Percentiles rank a stretch among this genome's conserved stretches.
phyloP scores from a whole-genome alignment of 1,140 invertebrate species.

The Cyclina sinensis region DNA sequence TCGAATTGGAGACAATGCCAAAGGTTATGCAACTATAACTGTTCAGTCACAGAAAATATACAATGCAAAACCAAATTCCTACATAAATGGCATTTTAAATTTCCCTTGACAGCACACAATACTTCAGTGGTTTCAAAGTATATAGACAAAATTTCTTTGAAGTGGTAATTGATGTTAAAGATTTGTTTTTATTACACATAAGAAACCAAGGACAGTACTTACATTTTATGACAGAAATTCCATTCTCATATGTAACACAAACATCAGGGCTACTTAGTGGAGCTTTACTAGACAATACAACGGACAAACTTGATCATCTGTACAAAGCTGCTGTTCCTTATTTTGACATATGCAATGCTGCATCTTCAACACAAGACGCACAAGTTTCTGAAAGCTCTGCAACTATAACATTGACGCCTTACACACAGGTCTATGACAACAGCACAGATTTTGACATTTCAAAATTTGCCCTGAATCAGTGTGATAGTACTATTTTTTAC shows the following conservation, averaged over 20 bases:
- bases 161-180: slow-evolving; percentile 55
- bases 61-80: slow-evolving; percentile 58
- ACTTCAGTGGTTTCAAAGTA: slow-evolving; percentile 70
- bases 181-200: slow-evolving; percentile 41
- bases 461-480: slow-evolving; percentile 42
- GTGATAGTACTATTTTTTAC: slow-evolving; percentile 70
- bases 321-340: not conserved
- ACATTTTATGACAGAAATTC: slow-evolving; percentile 29
- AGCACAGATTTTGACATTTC: slow-evolving; percentile 40
- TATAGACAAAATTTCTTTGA: slow-evolving; percentile 58
- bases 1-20: slow-evolving; percentile 67
- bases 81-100: slow-evolving; percentile 35
- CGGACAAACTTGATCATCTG: slow-evolving; percentile 57
- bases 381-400: not conserved
- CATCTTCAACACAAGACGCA: not conserved
- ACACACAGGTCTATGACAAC: slow-evolving; percentile 1
- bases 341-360: slow-evolving; percentile 57
- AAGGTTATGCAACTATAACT: slow-evolving; percentile 70
- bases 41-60: slow-evolving; percentile 31
- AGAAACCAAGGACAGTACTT: slow-evolving; percentile 64
- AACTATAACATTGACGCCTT: not conserved
- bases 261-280: slow-evolving; percentile 70
- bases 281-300: not conserved
- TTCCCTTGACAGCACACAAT: slow-evolving; percentile 59
- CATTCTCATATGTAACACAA: not conserved